Evolutionary conservation across 2,797 vertebrate species (phyloP).

Genomic region (Tenualosa thibaudeaui): DNA sequence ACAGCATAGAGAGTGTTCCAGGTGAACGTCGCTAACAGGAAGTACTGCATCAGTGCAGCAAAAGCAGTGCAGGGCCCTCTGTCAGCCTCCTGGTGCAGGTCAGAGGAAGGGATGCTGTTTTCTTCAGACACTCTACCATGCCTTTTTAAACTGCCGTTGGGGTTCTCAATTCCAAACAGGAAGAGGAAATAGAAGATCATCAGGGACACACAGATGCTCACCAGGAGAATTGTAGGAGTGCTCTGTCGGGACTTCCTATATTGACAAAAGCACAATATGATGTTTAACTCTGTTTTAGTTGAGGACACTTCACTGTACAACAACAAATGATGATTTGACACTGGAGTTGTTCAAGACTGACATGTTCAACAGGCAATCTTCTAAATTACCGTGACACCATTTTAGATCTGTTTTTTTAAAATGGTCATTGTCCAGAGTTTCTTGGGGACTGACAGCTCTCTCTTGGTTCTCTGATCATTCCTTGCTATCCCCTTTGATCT

Average conservation of each 20-base stretch:
- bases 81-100: not conserved
- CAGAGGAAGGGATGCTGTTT: not conserved
- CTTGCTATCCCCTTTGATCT: no score
- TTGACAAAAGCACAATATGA: not conserved
- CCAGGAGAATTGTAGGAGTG: constrained; percentile 60
- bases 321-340: no score
- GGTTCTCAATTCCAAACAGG: constrained; percentile 69
- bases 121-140: fast-evolving
- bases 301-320: not conserved
- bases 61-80: constrained; percentile 48
- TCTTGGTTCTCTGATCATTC: no score
- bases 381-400: no score
- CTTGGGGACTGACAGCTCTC: no score
- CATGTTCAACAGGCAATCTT: no score
- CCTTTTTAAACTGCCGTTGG: not conserved
- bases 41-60: constrained; percentile 70
- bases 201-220: constrained; percentile 70
- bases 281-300: not conserved
- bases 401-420: no score
- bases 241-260: constrained; percentile 58
- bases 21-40: constrained; percentile 71
- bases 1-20: constrained; percentile 67
- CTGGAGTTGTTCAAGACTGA: no score
- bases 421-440: no score
- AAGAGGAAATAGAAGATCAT: constrained; percentile 78